Base-by-base conservation (phyloP, 2,797 vertebrate genomes). In the Molothrus ater region DNA sequence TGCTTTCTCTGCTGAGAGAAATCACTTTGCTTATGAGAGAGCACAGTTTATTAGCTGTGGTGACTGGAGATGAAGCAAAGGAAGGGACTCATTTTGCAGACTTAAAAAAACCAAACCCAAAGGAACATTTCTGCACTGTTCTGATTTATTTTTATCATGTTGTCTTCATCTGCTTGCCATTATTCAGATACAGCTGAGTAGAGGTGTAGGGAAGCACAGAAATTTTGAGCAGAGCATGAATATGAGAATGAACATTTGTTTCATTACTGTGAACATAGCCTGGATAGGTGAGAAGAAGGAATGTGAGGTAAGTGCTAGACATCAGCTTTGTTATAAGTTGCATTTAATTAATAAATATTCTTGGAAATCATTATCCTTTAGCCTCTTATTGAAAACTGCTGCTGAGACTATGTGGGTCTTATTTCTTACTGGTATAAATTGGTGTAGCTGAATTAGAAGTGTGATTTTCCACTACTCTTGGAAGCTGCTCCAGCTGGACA, bases 321-420 rank as follows among this genome's bases (percentile, higher is more conserved):
- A 53, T 70, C 1, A 12, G 12, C 74, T 88, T 95, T 2, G 0
- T 84, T 88, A 80, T 68, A 89, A 61, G 82, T 80, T 89, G 61
- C 45, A 61, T 91, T 87, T 96, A 86, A 53, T 92, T 81, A 86
- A 90, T 86, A 90, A 90, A 86, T 87, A 78, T 29, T 65, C n/a
- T 75, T 48, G 36, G 36, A 88, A 88, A 66, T 81, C 36, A 17
- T 94, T 81, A 86, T 90, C 29, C 59, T 63, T 87, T 92, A 66
- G 48, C n/a, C 47, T 51, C 20, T 85, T 61, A 59, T 31, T 79
- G 65, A 92, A 66, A 90, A 73, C 40, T 45, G 6, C n/a, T 80
- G 45, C 43, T 84, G 76, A 63, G 57, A 43, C 22, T 64, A 2
- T 1, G 9, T n/a, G 53, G 17, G 22, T 87, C 32, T 3, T 68